These are phyloP conservation scores for Pemphigus obesinymphae DNA, from an alignment of 1,140 invertebrate species.

Conservation along the genomic window DNA sequence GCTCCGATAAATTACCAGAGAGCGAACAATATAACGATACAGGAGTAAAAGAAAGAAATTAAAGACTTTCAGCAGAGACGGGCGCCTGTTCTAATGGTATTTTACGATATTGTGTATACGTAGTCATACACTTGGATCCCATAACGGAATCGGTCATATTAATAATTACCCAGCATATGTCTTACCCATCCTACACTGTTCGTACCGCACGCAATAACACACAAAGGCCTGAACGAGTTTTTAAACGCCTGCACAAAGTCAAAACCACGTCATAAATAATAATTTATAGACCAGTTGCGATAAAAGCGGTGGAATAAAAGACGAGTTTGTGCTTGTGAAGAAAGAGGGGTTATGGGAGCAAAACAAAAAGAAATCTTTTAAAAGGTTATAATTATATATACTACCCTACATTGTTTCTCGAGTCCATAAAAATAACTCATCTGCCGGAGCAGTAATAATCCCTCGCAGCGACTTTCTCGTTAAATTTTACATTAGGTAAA, in stretches of 20 bases:
- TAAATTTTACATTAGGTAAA: too few relatives aligned
- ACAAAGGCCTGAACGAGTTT: neutral
- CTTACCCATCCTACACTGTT: neutral
- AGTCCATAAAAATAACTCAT: neutral
- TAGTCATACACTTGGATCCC: neutral
- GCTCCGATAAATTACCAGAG: conserved; percentile 19
- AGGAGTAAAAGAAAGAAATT: neutral
- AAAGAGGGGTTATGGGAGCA: neutral
- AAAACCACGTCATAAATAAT: conserved; percentile 12
- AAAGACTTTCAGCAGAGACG: neutral
- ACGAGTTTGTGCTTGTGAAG: neutral
- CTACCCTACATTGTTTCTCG: neutral
- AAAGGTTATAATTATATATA: too few relatives aligned
- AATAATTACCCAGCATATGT: neutral
- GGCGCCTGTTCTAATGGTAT: neutral
- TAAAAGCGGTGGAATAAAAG: neutral
- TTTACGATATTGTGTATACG: neutral
- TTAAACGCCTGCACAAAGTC: neutral
- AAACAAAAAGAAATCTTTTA: conserved; percentile 17
- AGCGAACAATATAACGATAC: neutral
- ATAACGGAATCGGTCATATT: conserved; percentile 5
- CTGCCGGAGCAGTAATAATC: too few relatives aligned
- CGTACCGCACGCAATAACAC: neutral
- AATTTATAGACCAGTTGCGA: neutral
- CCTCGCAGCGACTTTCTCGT: too few relatives aligned